A percentile compares a stretch with the other conserved stretches of the same genome.
Conservation (phyloP, 2,888 invertebrate species). For the Drosophila falleni region DNA sequence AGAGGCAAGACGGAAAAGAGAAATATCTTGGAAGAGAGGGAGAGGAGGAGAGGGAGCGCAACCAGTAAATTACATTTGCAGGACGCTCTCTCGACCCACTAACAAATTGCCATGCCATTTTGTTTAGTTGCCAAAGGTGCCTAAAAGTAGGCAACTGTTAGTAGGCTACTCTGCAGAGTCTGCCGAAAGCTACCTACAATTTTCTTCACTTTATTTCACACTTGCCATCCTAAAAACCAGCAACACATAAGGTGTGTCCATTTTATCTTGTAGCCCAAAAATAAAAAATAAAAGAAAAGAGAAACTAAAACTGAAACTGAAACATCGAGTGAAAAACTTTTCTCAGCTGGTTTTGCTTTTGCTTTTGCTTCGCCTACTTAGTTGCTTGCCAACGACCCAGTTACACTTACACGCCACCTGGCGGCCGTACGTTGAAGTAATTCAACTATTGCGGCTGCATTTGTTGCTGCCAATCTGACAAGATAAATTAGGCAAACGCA, state of each 20-base stretch:
- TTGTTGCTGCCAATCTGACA: slow-evolving; percentile 76
- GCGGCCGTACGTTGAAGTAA: slow-evolving; percentile 32
- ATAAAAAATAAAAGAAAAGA: not conserved
- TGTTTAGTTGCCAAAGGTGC: slow-evolving; percentile 38
- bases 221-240: slow-evolving; percentile 48
- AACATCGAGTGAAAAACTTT: slow-evolving; percentile 64
- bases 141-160: slow-evolving; percentile 63
- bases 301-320: slow-evolving; percentile 50
- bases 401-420: slow-evolving; percentile 62
- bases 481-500: slow-evolving; percentile 73
- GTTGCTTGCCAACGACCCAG: slow-evolving; percentile 63
- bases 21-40: not conserved
- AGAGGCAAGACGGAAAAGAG: slow-evolving; percentile 3
- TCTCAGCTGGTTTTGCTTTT: slow-evolving; percentile 56
- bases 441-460: slow-evolving; percentile 64
- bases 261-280: slow-evolving; percentile 64
- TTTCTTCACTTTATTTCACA: slow-evolving; percentile 78
- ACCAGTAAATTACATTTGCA: slow-evolving; percentile 77
- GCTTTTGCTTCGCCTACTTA: slow-evolving; percentile 60
- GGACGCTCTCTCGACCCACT: slow-evolving; percentile 64
- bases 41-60: slow-evolving; percentile 20
- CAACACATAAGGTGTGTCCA: slow-evolving; percentile 73
- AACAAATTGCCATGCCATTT: slow-evolving; percentile 75
- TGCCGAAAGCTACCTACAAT: slow-evolving; percentile 43
- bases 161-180: slow-evolving; percentile 32